A percentile compares a stretch with the other conserved stretches of the same genome.
These are phyloP conservation scores for Nycticorax nycticorax DNA, from an alignment of 2,113 vertebrate species.

Conservation along the genomic window DNA sequence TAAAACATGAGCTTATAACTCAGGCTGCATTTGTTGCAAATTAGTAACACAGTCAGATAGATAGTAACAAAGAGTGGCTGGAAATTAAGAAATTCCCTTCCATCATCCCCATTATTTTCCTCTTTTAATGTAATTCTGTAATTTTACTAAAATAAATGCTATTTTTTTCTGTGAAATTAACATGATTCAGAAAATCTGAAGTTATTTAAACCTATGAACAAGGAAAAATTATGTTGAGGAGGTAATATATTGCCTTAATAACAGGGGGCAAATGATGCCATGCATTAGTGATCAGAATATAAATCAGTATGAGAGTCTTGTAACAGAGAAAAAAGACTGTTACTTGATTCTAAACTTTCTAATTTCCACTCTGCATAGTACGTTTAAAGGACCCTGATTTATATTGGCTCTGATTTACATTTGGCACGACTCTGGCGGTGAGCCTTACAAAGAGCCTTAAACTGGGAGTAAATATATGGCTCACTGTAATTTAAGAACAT, in stretches of 20 bases:
- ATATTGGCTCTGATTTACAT: constrained; percentile 26
- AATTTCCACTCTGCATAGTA: background rate
- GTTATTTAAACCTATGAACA: background rate
- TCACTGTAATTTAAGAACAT: constrained; percentile 49
- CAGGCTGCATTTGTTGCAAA: background rate
- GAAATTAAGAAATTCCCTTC: background rate
- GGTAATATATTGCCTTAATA: background rate
- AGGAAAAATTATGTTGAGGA: background rate
- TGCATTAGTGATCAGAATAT: background rate
- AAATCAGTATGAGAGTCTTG: background rate
- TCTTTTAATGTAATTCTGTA: background rate
- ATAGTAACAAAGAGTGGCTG: background rate
- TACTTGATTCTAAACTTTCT: constrained; percentile 2
- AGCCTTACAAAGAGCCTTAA: constrained; percentile 5
- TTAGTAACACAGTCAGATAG: background rate
- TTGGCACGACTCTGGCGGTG: background rate
- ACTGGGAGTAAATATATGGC: background rate
- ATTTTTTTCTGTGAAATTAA: background rate
- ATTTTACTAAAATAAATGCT: background rate
- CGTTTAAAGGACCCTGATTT: constrained; percentile 16
- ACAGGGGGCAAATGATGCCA: background rate
- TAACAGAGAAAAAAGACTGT: background rate
- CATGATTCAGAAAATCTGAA: background rate
- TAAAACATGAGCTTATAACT: background rate
- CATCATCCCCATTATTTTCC: background rate